Base-by-base conservation (phyloP, 2,888 invertebrate genomes). In the Hirudinaria manillensis region DNA sequence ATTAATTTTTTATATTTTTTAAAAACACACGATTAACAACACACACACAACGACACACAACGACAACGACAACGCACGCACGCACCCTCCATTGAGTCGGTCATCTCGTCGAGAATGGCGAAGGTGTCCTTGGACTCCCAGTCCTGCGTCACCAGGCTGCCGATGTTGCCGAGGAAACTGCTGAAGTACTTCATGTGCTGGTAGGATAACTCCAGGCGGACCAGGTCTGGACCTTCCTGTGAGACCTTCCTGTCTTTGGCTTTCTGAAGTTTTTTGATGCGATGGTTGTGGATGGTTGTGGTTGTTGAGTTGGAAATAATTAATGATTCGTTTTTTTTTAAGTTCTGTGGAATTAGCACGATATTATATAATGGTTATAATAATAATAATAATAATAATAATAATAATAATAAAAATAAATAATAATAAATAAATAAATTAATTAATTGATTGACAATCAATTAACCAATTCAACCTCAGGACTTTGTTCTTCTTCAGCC, bases 121-220 rank as follows among this genome's bases (percentile, higher is more conserved):
- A 56, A 55, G 1, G 65, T 3, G 21, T 51, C n/a, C 34, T 45
- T 73, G 36, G 56, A 36, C 13, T 32, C 32, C 73, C 73, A 73
- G 21, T 24, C 61, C 56, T 72, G 27, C 6, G 29, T 51, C 51
- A 70, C 36, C 13, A 70, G 27, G 21, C 24, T n/a, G 24, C 51
- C 71, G 13, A 68, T 29, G 36, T 68, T 32, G 32, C 32, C n/a
- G 27, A 68, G 29, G 32, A 68, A 29, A 29, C 36, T 68, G 36
- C 32, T 34, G 68, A 68, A 68, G 36, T 68, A 68, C 21, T 68
- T 68, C 4, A 34, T 7, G 7, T 24, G 27, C 1, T 61, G 27
- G 29, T 19, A 61, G 61, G 61, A 61, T 13, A 61, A 61, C 13
- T 29, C 61, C 29, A 29, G 61, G 24, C 13, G 24, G 13, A 4